A percentile compares a stretch with the other conserved stretches of the same genome.
phyloP scores from a whole-genome alignment of 2,113 vertebrate species.

The Lophotis ruficrista region DNA sequence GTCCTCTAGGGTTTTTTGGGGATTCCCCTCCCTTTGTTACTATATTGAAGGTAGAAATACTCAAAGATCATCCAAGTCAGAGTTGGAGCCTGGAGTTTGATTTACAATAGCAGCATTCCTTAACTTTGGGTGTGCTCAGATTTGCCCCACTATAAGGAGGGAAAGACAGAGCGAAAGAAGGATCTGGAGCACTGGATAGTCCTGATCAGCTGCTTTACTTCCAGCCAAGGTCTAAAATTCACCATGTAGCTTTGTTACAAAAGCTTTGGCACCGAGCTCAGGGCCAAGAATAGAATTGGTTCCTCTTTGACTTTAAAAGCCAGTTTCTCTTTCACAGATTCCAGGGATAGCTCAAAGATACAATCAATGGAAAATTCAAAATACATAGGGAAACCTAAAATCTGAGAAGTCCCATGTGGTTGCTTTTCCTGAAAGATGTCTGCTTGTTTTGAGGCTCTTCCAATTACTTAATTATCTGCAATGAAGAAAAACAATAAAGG shows the following conservation, averaged over 20 bases:
- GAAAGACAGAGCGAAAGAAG: background rate
- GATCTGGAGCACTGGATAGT: background rate
- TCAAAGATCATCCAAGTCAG: background rate
- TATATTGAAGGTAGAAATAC: background rate
- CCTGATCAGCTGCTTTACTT: background rate
- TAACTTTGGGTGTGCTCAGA: background rate
- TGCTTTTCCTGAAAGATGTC: conserved; percentile 39
- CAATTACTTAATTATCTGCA: conserved; percentile 54
- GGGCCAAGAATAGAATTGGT: background rate
- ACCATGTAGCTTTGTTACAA: background rate
- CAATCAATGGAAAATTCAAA: background rate
- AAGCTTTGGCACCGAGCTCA: background rate
- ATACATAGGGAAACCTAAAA: conserved; percentile 6
- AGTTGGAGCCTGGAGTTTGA: background rate
- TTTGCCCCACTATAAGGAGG: background rate
- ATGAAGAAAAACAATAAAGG: conserved; percentile 34
- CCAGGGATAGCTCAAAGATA: background rate
- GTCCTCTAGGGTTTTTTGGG: rapidly evolving
- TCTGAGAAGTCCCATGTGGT: background rate
- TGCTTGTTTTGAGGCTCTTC: conserved; percentile 39
- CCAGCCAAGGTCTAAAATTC: background rate
- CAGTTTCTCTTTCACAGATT: background rate
- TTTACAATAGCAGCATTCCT: background rate
- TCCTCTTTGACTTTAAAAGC: background rate
- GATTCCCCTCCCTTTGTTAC: background rate